Evolutionary conservation across 1,140 invertebrate genomes (phyloP).

Genomic region (Aphelinus atriplicis): DNA sequence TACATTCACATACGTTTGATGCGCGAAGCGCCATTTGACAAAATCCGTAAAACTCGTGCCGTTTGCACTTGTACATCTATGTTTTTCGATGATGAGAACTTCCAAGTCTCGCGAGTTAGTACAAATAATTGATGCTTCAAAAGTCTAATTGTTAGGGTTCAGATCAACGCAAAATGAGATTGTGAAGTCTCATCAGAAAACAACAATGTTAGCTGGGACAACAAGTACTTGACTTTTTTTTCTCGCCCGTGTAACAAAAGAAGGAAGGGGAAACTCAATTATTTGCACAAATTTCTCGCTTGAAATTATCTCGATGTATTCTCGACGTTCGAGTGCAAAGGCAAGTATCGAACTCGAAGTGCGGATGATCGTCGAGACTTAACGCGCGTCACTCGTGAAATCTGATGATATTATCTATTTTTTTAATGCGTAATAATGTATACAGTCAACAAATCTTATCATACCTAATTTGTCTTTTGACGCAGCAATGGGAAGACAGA

Average conservation of each 20-base stretch:
- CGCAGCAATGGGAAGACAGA: constrained; percentile 66
- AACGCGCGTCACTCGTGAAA: constrained; percentile 20
- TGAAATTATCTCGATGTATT: neutral
- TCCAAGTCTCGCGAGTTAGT: neutral
- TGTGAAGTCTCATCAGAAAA: no score
- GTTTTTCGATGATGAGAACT: constrained; percentile 9
- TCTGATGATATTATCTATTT: constrained; percentile 26
- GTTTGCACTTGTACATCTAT: constrained; percentile 28
- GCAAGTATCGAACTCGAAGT: constrained; percentile 36
- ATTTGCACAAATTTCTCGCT: constrained; percentile 24
- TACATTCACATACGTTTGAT: constrained; percentile 36
- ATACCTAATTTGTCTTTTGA: constrained; percentile 65
- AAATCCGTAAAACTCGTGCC: constrained; percentile 31
- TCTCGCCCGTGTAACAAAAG: neutral
- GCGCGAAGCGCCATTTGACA: constrained; percentile 27
- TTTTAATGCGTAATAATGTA: constrained; percentile 51
- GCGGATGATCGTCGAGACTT: constrained; percentile 27
- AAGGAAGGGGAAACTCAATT: constrained; percentile 2
- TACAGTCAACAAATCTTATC: constrained; percentile 65
- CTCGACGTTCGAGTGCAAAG: constrained; percentile 36
- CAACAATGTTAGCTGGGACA: no score
- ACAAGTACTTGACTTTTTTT: no score
- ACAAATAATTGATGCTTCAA: constrained; percentile 28
- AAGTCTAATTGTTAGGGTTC: no score
- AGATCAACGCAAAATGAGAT: no score